Conservation (phyloP, 2,888 invertebrate species). For the Myopa testacea region DNA sequence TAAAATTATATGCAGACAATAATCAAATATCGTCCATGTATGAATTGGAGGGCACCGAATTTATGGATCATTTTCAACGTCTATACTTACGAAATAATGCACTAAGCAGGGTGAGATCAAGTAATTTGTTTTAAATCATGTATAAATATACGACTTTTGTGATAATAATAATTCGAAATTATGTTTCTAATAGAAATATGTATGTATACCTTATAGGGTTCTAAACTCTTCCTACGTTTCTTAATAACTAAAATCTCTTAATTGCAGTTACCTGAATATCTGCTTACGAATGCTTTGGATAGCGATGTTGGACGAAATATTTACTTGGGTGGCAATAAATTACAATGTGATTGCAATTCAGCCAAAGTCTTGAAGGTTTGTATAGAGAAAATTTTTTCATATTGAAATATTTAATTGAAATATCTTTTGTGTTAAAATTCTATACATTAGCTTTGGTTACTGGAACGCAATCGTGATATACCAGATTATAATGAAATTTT, state of each 20-base stretch:
- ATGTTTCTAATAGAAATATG: not conserved
- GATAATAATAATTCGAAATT: too few relatives aligned
- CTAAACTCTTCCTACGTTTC: too few relatives aligned
- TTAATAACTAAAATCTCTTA: too few relatives aligned
- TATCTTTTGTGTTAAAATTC: too few relatives aligned
- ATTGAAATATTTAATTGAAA: not conserved
- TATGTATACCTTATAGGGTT: too few relatives aligned
- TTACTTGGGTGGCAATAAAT: constrained; percentile 79
- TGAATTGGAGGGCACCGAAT: constrained; percentile 83
- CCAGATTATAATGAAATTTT: constrained; percentile 78
- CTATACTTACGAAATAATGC: constrained; percentile 82
- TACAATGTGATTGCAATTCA: constrained; percentile 86
- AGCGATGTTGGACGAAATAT: constrained; percentile 72
- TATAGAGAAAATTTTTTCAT: not conserved
- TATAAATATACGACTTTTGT: too few relatives aligned
- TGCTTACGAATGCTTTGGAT: constrained; percentile 80
- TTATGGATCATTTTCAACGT: constrained; percentile 80
- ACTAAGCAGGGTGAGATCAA: constrained; percentile 76
- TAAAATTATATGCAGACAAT: constrained; percentile 80
- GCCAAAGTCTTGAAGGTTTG: constrained; percentile 78
- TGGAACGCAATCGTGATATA: constrained; percentile 77
- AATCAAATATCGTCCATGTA: constrained; percentile 83
- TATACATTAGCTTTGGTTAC: constrained; percentile 77
- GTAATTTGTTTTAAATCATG: not conserved
- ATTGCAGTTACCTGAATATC: constrained; percentile 79